These are phyloP conservation scores for Spisula subtruncata DNA, from an alignment of 2,888 invertebrate genomes.

Conservation along the genomic window DNA sequence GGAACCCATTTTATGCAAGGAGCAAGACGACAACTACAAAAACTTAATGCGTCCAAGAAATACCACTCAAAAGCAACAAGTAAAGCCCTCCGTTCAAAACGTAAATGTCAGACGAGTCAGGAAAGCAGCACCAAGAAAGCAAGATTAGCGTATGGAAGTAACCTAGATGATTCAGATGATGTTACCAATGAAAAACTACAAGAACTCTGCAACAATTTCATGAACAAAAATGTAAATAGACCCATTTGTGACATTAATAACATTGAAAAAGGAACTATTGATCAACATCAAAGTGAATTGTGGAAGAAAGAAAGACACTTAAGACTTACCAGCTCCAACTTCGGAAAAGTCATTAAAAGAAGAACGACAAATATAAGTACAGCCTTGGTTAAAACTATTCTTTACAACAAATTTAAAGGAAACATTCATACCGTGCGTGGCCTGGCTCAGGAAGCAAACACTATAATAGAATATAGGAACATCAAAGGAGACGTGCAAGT, in stretches of 20 bases:
- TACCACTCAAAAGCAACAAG: constrained; percentile 18
- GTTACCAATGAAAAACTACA: constrained; percentile 6
- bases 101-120: constrained; percentile 2
- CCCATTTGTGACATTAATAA: too few relatives aligned
- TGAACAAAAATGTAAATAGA: not conserved
- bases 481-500: not conserved
- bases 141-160: constrained; percentile 37
- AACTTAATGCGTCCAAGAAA: not conserved
- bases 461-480: not conserved
- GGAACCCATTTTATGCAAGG: too few relatives aligned
- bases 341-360: constrained; percentile 41
- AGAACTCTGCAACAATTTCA: not conserved
- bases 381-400: not conserved
- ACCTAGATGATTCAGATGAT: constrained; percentile 40
- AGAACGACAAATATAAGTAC: not conserved
- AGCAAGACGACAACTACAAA: not conserved
- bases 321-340: constrained; percentile 52
- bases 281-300: constrained; percentile 37
- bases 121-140: constrained; percentile 40
- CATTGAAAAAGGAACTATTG: constrained; percentile 34
- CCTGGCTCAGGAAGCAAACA: constrained; percentile 20
- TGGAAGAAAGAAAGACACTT: constrained; percentile 50
- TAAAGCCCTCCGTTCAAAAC: constrained; percentile 32
- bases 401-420: too few relatives aligned
- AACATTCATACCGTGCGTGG: too few relatives aligned